phyloP scores from a whole-genome alignment of 2,888 invertebrate genomes.

The Eupithecia exiguata region DNA sequence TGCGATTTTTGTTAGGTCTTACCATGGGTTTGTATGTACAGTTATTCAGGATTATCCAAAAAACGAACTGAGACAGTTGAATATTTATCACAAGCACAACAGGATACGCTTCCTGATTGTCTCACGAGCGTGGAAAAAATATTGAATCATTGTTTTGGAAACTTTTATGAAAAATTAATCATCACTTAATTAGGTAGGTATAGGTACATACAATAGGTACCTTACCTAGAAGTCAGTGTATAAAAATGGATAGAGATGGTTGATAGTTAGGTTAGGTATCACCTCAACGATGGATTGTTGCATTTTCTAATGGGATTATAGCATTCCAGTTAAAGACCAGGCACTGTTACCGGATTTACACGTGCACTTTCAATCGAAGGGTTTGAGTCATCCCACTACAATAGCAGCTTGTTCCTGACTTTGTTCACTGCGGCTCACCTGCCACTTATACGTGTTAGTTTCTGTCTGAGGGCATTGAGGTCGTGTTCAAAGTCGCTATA shows the following conservation, averaged over 20 bases:
- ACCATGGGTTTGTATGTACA: background rate
- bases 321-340: background rate
- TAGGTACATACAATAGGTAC: too few species aligned
- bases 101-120: background rate
- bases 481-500: too few species aligned
- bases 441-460: background rate
- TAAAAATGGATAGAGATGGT: background rate
- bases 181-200: background rate
- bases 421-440: background rate
- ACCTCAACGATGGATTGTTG: background rate
- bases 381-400: too few species aligned
- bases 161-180: background rate
- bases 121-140: background rate
- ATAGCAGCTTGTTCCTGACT: too few species aligned
- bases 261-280: background rate
- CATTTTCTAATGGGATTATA: background rate
- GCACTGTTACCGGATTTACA: too few species aligned
- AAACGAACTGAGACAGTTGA: background rate
- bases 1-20: background rate
- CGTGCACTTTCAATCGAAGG: too few species aligned
- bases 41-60: background rate
- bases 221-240: too few species aligned
- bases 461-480: background rate
- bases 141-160: background rate
- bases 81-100: constrained; percentile 1